Conservation (phyloP, 2,113 vertebrate genomes). For the Megalops atlanticus region DNA sequence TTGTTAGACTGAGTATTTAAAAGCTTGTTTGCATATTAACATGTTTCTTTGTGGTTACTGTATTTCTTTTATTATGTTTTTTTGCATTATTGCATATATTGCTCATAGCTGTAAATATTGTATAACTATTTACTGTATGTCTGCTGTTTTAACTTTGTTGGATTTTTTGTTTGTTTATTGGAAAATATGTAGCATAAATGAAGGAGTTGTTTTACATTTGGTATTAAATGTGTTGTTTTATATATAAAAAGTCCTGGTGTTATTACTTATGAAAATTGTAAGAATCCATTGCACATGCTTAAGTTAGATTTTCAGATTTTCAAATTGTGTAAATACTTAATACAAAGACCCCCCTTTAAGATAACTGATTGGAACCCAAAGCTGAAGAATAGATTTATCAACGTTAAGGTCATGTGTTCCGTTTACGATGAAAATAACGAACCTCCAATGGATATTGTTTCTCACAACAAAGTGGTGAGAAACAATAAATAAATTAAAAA, state of each 20-base stretch:
- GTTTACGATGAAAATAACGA: too few relatives aligned
- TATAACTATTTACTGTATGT: slow-evolving; percentile 18
- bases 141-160: slow-evolving; percentile 18
- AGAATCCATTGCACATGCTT: too few relatives aligned
- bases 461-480: too few relatives aligned
- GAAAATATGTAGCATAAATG: slow-evolving; percentile 13
- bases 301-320: not conserved
- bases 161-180: not conserved
- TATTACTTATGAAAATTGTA: not conserved
- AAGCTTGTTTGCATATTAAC: slow-evolving; percentile 9
- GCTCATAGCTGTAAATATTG: slow-evolving; percentile 36
- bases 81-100: slow-evolving; percentile 16
- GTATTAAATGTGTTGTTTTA: slow-evolving; percentile 29
- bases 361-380: too few relatives aligned
- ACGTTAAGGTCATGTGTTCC: too few relatives aligned
- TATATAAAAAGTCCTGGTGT: not conserved
- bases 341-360: too few relatives aligned
- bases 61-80: not conserved
- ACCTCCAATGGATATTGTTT: too few relatives aligned
- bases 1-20: not conserved
- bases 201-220: slow-evolving; percentile 24
- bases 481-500: too few relatives aligned
- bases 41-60: slow-evolving; percentile 2
- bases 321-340: too few relatives aligned
- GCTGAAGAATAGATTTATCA: too few relatives aligned